These are phyloP conservation scores for Tachuris rubrigastra DNA, from an alignment of 2,113 vertebrate species.

Conservation along the genomic window DNA sequence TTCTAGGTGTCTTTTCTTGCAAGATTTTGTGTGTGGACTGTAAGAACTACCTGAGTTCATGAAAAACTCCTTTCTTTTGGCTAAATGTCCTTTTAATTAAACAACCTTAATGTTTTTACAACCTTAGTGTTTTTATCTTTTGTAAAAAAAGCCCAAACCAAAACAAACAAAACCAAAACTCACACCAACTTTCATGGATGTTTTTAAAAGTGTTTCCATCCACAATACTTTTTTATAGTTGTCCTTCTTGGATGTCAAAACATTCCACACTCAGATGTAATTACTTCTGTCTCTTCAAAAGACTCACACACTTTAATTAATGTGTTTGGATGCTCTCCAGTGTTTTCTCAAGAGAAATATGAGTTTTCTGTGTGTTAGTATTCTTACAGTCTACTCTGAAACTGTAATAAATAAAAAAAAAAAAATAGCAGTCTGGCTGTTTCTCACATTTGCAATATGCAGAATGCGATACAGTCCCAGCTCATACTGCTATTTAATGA, in stretches of 20 bases:
- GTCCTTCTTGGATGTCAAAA: background rate
- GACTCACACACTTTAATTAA: background rate
- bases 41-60: background rate
- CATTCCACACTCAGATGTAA: background rate
- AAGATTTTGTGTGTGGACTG: background rate
- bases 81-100: background rate
- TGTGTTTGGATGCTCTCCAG: background rate
- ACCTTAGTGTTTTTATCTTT: background rate
- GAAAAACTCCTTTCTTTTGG: background rate
- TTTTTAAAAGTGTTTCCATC: background rate
- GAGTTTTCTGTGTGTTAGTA: background rate
- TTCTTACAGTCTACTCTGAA: background rate
- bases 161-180: background rate
- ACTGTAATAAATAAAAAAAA: background rate
- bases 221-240: background rate
- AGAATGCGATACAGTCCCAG: background rate
- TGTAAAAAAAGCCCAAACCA: background rate
- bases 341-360: background rate
- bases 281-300: background rate
- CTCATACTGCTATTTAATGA: background rate
- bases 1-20: background rate
- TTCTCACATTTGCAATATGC: background rate
- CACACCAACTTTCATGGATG: rapidly evolving
- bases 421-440: background rate
- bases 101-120: background rate